phyloP scores from a whole-genome alignment of 2,113 vertebrate species.

The Eurystomus gularis region DNA sequence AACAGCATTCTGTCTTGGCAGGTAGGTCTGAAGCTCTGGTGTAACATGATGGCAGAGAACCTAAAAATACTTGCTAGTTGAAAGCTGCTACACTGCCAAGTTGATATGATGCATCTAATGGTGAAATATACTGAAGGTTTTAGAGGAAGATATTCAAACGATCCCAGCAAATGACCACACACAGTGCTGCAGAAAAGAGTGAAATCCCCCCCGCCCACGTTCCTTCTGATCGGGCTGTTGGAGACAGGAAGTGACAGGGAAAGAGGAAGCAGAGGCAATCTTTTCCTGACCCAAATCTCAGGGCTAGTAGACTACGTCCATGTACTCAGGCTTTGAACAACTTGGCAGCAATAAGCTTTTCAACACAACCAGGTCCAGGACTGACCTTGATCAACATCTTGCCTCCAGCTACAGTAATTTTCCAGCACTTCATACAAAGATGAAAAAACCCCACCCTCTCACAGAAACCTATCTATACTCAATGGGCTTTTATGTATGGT shows the following conservation, averaged over 20 bases:
- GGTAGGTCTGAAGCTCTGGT: neutral
- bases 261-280: neutral
- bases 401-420: neutral
- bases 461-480: neutral
- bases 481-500: neutral
- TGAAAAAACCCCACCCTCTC: neutral
- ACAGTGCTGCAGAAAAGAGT: neutral
- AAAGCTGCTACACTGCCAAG: neutral
- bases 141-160: neutral
- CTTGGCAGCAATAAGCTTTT: neutral
- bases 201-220: neutral
- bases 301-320: neutral
- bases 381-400: neutral
- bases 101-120: neutral
- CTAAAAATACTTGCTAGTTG: slow-evolving; percentile 9
- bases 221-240: neutral
- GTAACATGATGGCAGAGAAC: neutral
- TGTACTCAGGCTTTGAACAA: neutral
- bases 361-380: neutral
- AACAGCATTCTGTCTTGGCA: neutral
- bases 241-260: neutral
- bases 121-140: neutral
- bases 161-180: neutral
- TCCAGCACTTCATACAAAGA: neutral
- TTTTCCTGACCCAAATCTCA: neutral